phyloP scores from a whole-genome alignment of 2,797 vertebrate genomes.

The Presbytis comata region DNA sequence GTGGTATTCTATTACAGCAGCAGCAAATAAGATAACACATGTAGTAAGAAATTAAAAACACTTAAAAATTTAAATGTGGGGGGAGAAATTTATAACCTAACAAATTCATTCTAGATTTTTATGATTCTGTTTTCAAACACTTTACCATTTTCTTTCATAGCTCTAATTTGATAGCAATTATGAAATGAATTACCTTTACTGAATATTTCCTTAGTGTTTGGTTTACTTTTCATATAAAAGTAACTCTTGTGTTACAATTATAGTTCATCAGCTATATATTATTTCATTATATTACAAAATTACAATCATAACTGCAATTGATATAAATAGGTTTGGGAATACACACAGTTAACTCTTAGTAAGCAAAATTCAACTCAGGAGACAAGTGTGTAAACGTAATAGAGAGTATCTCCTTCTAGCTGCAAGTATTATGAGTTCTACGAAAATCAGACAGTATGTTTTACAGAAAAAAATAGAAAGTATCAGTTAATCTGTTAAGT shows the following conservation, averaged over 20 bases:
- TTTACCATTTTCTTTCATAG: conserved; percentile 6
- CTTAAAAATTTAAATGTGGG: not conserved
- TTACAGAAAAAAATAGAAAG: not conserved
- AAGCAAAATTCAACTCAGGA: not conserved
- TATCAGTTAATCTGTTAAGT: not conserved
- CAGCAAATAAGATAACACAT: not conserved
- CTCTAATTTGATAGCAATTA: not conserved
- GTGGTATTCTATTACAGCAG: not conserved
- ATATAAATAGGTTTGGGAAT: not conserved
- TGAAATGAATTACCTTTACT: not conserved
- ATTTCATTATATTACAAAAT: not conserved
- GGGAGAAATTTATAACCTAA: not conserved
- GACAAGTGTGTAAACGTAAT: not conserved
- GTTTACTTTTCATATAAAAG: conserved; percentile 25
- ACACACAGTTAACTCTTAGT: not conserved
- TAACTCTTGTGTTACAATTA: not conserved
- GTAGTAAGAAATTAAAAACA: not conserved
- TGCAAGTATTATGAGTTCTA: not conserved
- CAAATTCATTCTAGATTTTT: conserved; percentile 11
- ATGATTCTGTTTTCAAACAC: conserved; percentile 31
- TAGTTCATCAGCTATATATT: not conserved
- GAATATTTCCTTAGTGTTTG: not conserved
- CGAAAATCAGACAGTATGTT: not conserved
- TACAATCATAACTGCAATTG: not conserved
- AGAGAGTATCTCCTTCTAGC: not conserved